Conservation (phyloP, 2,888 invertebrate genomes). For the Thysanoteuthis rhombus region DNA sequence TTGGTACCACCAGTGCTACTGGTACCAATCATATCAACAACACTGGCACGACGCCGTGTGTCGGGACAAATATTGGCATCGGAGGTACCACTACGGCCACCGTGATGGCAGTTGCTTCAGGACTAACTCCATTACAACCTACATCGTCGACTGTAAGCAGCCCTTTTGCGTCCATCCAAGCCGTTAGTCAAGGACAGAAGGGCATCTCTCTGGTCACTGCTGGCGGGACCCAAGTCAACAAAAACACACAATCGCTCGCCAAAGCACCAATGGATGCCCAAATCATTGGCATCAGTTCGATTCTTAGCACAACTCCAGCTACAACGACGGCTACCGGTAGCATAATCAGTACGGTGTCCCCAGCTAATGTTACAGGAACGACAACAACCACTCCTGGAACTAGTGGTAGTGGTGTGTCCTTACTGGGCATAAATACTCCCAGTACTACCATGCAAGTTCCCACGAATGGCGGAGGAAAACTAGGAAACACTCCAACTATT, state of each 20-base stretch:
- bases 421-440: conserved; percentile 39
- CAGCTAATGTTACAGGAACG: conserved; percentile 13
- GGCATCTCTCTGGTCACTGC: conserved; percentile 42
- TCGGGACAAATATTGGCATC: conserved; percentile 16
- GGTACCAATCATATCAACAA: conserved; percentile 31
- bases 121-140: conserved; percentile 18
- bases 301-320: conserved; percentile 52
- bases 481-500: conserved; percentile 33
- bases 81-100: conserved; percentile 12
- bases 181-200: conserved; percentile 40
- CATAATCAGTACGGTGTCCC: background rate
- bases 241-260: conserved; percentile 41
- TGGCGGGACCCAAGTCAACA: conserved; percentile 45
- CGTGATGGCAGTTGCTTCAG: background rate
- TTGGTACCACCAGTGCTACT: background rate
- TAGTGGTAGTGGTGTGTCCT: conserved; percentile 41
- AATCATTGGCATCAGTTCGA: conserved; percentile 59
- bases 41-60: conserved; percentile 27
- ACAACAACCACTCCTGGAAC: conserved; percentile 31
- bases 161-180: conserved; percentile 29
- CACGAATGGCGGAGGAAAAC: conserved; percentile 21
- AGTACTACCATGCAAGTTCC: conserved; percentile 33
- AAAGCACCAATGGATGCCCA: conserved; percentile 51
- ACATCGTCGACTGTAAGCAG: conserved; percentile 23
- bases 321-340: conserved; percentile 33